Conservation (phyloP, 2,797 vertebrate species). For the Hipposideros larvatus region DNA sequence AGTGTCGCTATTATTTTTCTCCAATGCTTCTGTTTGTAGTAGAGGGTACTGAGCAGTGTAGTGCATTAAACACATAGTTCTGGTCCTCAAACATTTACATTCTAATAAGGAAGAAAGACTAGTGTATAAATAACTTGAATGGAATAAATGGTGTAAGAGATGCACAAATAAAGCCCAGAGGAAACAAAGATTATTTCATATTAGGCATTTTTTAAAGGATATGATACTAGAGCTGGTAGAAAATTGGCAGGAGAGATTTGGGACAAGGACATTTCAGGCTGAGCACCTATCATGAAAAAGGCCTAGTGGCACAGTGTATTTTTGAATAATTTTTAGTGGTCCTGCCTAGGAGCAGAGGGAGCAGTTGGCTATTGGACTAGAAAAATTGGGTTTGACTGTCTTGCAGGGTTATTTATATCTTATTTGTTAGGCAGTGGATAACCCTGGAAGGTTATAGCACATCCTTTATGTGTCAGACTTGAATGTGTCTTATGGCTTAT, state of each 20-base stretch:
- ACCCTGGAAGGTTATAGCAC: background rate
- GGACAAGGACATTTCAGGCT: background rate
- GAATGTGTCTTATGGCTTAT: background rate
- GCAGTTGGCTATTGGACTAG: background rate
- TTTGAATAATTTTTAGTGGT: background rate
- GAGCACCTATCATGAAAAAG: background rate
- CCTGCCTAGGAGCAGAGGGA: background rate
- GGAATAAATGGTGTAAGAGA: background rate
- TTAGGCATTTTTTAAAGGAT: conserved; percentile 3
- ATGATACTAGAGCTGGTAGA: background rate
- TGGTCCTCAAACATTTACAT: background rate
- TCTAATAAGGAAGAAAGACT: background rate
- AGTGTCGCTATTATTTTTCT: conserved; percentile 2
- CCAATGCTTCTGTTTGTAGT: conserved; percentile 7
- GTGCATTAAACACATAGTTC: background rate
- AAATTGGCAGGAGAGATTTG: background rate
- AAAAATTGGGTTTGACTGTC: background rate
- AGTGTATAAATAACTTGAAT: background rate
- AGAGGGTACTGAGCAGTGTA: background rate
- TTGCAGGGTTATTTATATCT: background rate
- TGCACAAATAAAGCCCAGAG: background rate
- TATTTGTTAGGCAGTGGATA: background rate
- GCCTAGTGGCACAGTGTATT: background rate
- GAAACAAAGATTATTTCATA: background rate
- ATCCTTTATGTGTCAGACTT: background rate